Evolutionary conservation across 1,140 invertebrate genomes (phyloP), one percentile per base, ranked within the genome.

Genomic region (Charaxes varanes): DNA sequence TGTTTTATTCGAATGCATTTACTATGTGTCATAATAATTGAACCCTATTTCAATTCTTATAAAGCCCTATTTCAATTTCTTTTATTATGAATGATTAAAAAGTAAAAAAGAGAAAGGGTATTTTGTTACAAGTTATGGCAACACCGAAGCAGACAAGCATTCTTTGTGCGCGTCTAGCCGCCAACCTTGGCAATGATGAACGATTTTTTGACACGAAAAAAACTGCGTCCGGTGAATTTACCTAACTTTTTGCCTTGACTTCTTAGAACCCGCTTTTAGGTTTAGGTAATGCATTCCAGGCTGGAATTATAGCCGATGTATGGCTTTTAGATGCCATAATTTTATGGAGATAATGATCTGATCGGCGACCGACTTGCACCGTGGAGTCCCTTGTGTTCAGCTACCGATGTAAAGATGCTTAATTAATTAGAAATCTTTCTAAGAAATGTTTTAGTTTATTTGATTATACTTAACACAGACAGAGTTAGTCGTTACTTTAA

Each of bases 101-200:
- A n/a, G n/a, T n/a, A n/a, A n/a, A n/a, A n/a, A n/a, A n/a, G n/a
- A n/a, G n/a, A n/a, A n/a, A n/a, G n/a, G n/a, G n/a, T n/a, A n/a
- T n/a, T n/a, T n/a, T n/a, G n/a, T n/a, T n/a, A n/a, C n/a, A n/a
- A n/a, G n/a, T n/a, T n/a, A n/a, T n/a, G n/a, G n/a, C n/a, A 68
- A 76, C 70, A 72, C 52, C 70, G 64, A 49, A 44, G 51, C 68
- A 62, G 58, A 77, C 72, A 79, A 67, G 54, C 62, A 68, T 70
- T 74, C 76, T 72, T 80, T 80, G 71, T 80, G 55, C 55, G 59
- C 58, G 76, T 78, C 73, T 77, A 80, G 70, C 53, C 56, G 53
- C 37, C 46, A 65, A 71, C 76, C 73, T 80, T 76, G 58, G 49
- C 19, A 26, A 54, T 78, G 76, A 80, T 78, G 67, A 50, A 73